phyloP scores from a whole-genome alignment of 2,797 vertebrate genomes.

The Falco biarmicus region DNA sequence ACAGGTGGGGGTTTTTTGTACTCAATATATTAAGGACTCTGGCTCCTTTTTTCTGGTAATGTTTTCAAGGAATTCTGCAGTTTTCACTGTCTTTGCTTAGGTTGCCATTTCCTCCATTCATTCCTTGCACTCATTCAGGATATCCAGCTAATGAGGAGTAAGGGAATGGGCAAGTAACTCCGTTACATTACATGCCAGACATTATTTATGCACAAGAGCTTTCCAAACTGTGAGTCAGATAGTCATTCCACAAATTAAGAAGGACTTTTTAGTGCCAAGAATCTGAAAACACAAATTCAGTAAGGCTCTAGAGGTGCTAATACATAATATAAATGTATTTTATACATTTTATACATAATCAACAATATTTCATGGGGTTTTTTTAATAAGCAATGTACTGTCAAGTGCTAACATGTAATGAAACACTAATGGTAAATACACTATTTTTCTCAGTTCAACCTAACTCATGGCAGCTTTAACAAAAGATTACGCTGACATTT shows the following conservation, averaged over 20 bases:
- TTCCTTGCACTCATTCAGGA: not conserved
- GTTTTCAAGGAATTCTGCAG: not conserved
- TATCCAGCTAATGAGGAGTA: not conserved
- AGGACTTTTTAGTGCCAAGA: not conserved
- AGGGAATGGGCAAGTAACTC: not conserved
- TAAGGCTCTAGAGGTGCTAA: not conserved
- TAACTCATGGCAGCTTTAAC: not conserved
- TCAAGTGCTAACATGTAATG: not conserved
- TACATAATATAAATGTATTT: not conserved
- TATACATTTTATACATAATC: no score
- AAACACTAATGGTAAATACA: not conserved
- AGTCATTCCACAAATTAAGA: not conserved
- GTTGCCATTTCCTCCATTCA: not conserved
- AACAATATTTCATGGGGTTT: not conserved
- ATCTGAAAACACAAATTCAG: not conserved
- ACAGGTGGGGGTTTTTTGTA: not conserved
- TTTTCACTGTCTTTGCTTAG: not conserved
- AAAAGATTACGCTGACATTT: not conserved
- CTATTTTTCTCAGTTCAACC: not conserved
- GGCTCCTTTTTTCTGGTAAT: not conserved
- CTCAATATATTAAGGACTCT: not conserved
- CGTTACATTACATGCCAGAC: not conserved
- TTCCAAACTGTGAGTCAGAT: not conserved
- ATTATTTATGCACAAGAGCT: not conserved
- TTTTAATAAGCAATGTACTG: not conserved